A percentile compares a stretch with the other conserved stretches of the same genome.
These are phyloP conservation scores for Glomeris maerens DNA, from an alignment of 1,140 invertebrate species.

Conservation along the genomic window DNA sequence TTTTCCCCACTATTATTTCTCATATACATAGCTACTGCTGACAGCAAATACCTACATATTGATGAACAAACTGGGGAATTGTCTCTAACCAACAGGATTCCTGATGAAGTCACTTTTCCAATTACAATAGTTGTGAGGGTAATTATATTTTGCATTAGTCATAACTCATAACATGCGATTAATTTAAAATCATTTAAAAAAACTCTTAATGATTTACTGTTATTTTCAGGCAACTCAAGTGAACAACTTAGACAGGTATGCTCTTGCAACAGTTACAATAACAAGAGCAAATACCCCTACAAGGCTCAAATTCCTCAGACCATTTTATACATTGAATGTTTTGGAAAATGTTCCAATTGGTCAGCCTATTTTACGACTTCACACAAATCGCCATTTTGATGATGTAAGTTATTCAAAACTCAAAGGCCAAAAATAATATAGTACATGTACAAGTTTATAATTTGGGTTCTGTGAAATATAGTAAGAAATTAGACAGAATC, in stretches of 20 bases:
- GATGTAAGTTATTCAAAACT: conserved; percentile 38
- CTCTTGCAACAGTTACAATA: conserved; percentile 61
- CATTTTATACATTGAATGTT: conserved; percentile 51
- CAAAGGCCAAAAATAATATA: too few species aligned
- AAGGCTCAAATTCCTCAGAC: conserved; percentile 51
- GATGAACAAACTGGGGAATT: conserved; percentile 48
- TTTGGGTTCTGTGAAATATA: too few species aligned
- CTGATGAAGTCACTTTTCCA: conserved; percentile 43
- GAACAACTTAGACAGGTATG: conserved; percentile 75
- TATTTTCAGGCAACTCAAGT: conserved; percentile 56
- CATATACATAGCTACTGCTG: conserved; percentile 16
- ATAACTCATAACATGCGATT: not conserved
- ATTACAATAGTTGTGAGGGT: conserved; percentile 56
- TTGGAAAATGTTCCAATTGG: conserved; percentile 59
- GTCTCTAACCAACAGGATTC: conserved; percentile 41
- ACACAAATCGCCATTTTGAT: conserved; percentile 34
- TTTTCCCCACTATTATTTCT: not conserved
- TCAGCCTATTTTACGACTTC: conserved; percentile 36
- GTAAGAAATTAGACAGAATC: too few species aligned
- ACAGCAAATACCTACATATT: conserved; percentile 36
- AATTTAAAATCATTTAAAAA: not conserved
- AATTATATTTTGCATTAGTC: conserved; percentile 14
- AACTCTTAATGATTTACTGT: conserved; percentile 3
- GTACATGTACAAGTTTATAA: too few species aligned
- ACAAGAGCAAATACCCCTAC: conserved; percentile 33